Conservation (phyloP, 2,888 invertebrate genomes). For the Trichopoda pennipes region DNA sequence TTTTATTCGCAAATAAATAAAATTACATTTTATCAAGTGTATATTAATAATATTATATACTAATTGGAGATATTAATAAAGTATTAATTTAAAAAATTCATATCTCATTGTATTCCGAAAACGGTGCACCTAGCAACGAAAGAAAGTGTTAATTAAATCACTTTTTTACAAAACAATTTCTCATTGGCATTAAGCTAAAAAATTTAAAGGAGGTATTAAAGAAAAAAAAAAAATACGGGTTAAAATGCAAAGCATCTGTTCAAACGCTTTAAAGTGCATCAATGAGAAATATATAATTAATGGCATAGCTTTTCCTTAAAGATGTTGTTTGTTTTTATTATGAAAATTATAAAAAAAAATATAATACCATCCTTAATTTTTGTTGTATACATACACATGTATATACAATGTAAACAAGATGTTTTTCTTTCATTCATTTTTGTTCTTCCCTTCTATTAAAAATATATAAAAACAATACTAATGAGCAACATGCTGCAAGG, state of each 20-base stretch:
- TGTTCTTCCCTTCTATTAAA: neutral
- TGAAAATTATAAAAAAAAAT: slow-evolving; percentile 42
- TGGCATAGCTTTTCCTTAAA: slow-evolving; percentile 49
- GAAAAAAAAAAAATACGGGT: slow-evolving; percentile 14
- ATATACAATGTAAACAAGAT: slow-evolving; percentile 55
- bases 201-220: slow-evolving; percentile 1
- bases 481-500: slow-evolving; percentile 48
- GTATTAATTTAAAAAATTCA: no score
- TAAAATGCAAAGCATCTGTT: slow-evolving; percentile 32
- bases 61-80: no score
- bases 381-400: slow-evolving; percentile 34
- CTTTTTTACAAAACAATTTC: neutral
- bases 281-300: slow-evolving; percentile 56
- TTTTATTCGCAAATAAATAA: no score
- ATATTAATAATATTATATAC: no score
- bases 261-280: slow-evolving; percentile 45
- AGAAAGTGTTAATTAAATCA: neutral
- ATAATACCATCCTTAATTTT: neutral
- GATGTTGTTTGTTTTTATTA: slow-evolving; percentile 59
- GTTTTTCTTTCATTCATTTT: slow-evolving; percentile 15
- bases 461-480: slow-evolving; percentile 52
- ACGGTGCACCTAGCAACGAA: no score
- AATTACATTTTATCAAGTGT: no score
- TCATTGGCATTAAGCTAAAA: slow-evolving; percentile 18
- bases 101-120: no score